Conservation (phyloP, 2,113 vertebrate genomes). For the Poecilia latipinna region DNA sequence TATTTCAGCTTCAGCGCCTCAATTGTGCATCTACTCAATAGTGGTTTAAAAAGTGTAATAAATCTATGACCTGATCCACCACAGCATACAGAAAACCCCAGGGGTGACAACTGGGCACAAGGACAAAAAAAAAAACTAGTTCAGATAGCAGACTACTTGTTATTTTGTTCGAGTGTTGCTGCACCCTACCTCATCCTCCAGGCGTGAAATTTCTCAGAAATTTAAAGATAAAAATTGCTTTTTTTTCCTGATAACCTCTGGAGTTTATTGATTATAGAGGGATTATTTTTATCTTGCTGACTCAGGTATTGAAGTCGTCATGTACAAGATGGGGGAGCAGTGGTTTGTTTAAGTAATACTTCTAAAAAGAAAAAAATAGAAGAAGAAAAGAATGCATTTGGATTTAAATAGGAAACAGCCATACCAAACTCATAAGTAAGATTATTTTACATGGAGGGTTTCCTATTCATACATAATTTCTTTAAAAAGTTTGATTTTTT, state of each 20-base stretch:
- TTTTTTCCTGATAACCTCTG: constrained; percentile 8
- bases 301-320: background rate
- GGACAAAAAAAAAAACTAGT: constrained; percentile 28
- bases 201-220: constrained; percentile 5
- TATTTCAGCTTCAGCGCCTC: constrained; percentile 2
- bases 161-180: constrained; percentile 25
- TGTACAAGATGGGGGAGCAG: background rate
- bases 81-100: constrained; percentile 30
- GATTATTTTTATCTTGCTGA: background rate
- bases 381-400: background rate
- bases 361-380: too few species aligned
- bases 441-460: too few species aligned
- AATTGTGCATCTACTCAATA: background rate
- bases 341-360: background rate
- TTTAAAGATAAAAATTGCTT: constrained; percentile 23
- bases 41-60: constrained; percentile 13
- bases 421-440: too few species aligned
- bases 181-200: background rate
- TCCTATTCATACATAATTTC: too few species aligned
- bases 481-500: background rate
- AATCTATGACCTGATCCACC: constrained; percentile 37
- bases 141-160: constrained; percentile 23
- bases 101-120: constrained; percentile 1
- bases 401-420: background rate
- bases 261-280: constrained; percentile 32